Base-by-base conservation (phyloP, 2,888 invertebrate genomes). In the Spodoptera exigua region DNA sequence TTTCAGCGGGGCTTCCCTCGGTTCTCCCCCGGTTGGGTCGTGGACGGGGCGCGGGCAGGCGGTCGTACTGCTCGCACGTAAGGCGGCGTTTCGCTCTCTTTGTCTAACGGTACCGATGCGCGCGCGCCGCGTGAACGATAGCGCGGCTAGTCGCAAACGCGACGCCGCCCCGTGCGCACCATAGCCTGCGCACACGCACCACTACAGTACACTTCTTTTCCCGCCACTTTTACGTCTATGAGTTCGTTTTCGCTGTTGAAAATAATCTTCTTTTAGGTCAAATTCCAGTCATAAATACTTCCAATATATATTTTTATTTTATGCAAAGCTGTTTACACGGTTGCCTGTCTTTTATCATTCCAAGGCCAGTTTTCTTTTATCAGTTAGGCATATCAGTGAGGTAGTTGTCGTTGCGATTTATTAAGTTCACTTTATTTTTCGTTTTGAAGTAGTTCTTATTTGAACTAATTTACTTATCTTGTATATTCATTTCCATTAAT, bases 1-100 rank as follows among this genome's bases (percentile, higher is more conserved):
- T 94, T 94, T 94, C 94, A 94, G 94, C 89, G 87, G 88, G 93
- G 92, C 93, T 93, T 94, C 93, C n/a, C n/a, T n/a, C n/a, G n/a
- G n/a, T n/a, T n/a, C n/a, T n/a, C n/a, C n/a, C n/a, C n/a, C 93
- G 93, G 93, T 93, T 93, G 93, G 92, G 88, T 89, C 90, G 90
- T 84, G 88, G 87, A 88, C 89, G 89, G 90, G 86, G 89, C 89
- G 89, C 88, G 89, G 87, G 84, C 78, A 74, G 76, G 76, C 74
- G 74, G 77, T 78, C 63, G 83, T 81, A 85, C 87, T 86, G 81
- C 87, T 91, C 91, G 78, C 88, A 82, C 89, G 67, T 80, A 77
- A 77, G 79, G 72, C 65, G 74, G 74, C 73, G 76, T 82, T 85
- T 82, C 87, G 81, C 85, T 87, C 85, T 91, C 93, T 88, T 87